Conservation (phyloP, 1,140 invertebrate genomes). For the Vollenhovia emeryi region DNA sequence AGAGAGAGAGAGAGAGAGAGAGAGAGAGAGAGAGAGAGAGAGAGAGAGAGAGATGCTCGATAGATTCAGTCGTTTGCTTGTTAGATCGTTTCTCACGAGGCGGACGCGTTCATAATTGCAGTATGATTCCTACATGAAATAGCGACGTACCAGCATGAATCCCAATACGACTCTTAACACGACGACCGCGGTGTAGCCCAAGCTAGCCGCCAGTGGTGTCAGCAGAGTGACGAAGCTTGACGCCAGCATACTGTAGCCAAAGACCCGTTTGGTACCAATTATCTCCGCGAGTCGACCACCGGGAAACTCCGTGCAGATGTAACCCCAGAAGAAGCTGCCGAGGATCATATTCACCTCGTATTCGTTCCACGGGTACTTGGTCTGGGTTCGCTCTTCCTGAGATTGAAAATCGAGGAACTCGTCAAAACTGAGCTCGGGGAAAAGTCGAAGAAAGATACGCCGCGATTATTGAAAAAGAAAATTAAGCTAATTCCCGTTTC, state of each 20-base stretch:
- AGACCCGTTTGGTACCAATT: slow-evolving; percentile 92
- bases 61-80: slow-evolving; percentile 27
- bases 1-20: neutral
- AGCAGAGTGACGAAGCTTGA: slow-evolving; percentile 93
- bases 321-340: slow-evolving; percentile 96
- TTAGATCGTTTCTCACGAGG: slow-evolving; percentile 18
- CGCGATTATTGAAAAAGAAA: neutral
- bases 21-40: neutral
- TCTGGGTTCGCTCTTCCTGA: slow-evolving; percentile 72
- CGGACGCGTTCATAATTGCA: neutral
- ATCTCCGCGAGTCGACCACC: slow-evolving; percentile 94
- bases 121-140: neutral
- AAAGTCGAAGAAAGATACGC: neutral
- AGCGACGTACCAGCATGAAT: slow-evolving; percentile 88
- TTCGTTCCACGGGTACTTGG: slow-evolving; percentile 89
- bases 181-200: slow-evolving; percentile 88
- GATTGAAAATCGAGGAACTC: neutral
- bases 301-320: slow-evolving; percentile 94
- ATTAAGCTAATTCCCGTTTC: neutral
- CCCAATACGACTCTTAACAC: slow-evolving; percentile 89
- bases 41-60: slow-evolving; percentile 19
- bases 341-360: slow-evolving; percentile 92
- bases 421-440: neutral
- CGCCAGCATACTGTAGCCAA: slow-evolving; percentile 93
- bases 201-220: slow-evolving; percentile 90